Base-by-base conservation (phyloP, 2,888 invertebrate genomes). In the Gymnosoma rotundatum region DNA sequence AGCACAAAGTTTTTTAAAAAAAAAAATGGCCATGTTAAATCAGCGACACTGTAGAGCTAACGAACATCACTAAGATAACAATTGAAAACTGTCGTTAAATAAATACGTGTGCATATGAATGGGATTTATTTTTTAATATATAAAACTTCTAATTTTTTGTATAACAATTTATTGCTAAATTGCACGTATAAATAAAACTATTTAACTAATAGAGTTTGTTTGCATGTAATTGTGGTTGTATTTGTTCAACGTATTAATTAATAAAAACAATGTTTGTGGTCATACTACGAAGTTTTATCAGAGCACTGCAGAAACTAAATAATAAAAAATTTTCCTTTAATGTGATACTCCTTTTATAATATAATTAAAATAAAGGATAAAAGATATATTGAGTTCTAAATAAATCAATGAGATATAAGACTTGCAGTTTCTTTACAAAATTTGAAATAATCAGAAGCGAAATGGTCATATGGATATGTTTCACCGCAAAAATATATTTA, bases 171-270 rank as follows among this genome's bases (percentile, higher is more conserved):
- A 70, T 58, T 38, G 32, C 69, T 45, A 58, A 70, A 32, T 45
- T 58, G 45, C 58, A 54, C 10, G 54, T 54, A 48, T n/a, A 9
- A 61, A 48, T 16, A 45, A 48, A 42, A 70, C 48, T 36, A 32
- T 21, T 48, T 9, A 32, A 32, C 45, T 72, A 72, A 72, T 36
- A 45, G 16, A 50, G 16, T 72, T 60, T 48, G 50, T 60, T 60
- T 48, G 60, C 36, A 50, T 48, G 72, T 20, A 20, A 50, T 72
- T 70, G 45, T 18, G 72, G 61, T 72, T 72, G 36, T 60, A 50
- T 60, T 72, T 61, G 14, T 16, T 60, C n/a, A 48, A 61, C n/a
- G 36, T 60, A 61, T 50, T 50, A 45, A 18, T n/a, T 25, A 70
- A 45, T 70, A 45, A 58, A 45, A 45, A 7, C 10, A 25, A 45